phyloP scores from a whole-genome alignment of 1,140 invertebrate genomes.

The Wasmannia auropunctata region DNA sequence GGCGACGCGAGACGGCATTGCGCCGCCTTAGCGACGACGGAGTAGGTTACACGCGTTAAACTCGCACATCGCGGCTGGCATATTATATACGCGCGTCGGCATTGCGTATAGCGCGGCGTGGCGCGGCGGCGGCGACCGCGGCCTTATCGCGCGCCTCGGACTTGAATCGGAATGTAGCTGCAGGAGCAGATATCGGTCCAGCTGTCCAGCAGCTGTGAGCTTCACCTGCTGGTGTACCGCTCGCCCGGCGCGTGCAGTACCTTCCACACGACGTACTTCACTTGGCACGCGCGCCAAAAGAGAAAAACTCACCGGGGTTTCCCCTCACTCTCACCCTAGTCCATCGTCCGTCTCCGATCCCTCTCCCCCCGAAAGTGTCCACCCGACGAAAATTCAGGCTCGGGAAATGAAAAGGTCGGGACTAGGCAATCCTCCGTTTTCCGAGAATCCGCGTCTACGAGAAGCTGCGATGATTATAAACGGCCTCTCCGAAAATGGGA shows the following conservation, averaged over 20 bases:
- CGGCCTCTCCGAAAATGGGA: not conserved
- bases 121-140: not conserved
- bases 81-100: conserved; percentile 40
- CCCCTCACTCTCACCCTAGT: not conserved
- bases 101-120: conserved; percentile 5
- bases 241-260: conserved; percentile 42
- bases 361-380: not conserved
- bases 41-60: conserved; percentile 23
- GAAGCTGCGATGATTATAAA: not conserved
- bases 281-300: not conserved
- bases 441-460: not conserved
- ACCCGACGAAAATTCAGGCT: not conserved
- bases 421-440: no score
- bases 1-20: conserved; percentile 43
- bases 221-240: conserved; percentile 74
- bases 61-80: conserved; percentile 40
- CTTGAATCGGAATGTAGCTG: conserved; percentile 61
- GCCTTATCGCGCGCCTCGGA: conserved; percentile 40
- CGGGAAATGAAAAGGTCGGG: not conserved
- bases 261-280: not conserved
- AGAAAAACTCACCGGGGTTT: conserved; percentile 6
- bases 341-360: not conserved
- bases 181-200: conserved; percentile 76
- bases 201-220: conserved; percentile 76
- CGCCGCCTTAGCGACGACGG: conserved; percentile 1